phyloP scores from a whole-genome alignment of 1,140 invertebrate genomes.

The Caenorhabditis remanei region DNA sequence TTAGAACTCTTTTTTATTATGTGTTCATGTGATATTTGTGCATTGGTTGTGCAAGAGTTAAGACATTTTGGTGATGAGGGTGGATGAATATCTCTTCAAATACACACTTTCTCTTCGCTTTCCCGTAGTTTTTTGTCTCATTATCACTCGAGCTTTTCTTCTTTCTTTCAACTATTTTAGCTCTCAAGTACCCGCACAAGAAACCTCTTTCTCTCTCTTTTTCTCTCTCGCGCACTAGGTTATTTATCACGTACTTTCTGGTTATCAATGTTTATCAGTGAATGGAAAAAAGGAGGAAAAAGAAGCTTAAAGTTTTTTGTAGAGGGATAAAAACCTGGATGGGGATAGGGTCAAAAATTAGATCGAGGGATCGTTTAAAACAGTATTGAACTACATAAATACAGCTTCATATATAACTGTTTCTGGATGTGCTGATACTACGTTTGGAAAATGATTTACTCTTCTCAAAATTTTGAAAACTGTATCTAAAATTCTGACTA shows the following conservation, averaged over 20 bases:
- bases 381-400: no score
- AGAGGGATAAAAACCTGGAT: neutral
- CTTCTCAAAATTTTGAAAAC: no score
- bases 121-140: conserved; percentile 29
- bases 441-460: no score
- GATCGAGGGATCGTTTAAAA: no score
- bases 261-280: conserved; percentile 47
- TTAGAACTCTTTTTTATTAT: conserved; percentile 18
- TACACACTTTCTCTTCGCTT: neutral
- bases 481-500: no score
- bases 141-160: conserved; percentile 48
- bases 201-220: conserved; percentile 12
- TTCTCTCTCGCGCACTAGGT: conserved; percentile 28
- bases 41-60: conserved; percentile 39
- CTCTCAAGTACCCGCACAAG: conserved; percentile 55
- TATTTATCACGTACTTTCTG: conserved; percentile 53
- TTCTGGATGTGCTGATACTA: no score
- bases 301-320: neutral
- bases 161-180: conserved; percentile 47
- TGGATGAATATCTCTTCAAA: conserved; percentile 45
- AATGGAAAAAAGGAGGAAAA: neutral
- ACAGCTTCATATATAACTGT: no score
- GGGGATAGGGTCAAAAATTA: neutral
- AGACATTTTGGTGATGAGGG: neutral
- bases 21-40: conserved; percentile 53